Conservation (phyloP, 2,113 vertebrate genomes). For the Aythya baeri region DNA sequence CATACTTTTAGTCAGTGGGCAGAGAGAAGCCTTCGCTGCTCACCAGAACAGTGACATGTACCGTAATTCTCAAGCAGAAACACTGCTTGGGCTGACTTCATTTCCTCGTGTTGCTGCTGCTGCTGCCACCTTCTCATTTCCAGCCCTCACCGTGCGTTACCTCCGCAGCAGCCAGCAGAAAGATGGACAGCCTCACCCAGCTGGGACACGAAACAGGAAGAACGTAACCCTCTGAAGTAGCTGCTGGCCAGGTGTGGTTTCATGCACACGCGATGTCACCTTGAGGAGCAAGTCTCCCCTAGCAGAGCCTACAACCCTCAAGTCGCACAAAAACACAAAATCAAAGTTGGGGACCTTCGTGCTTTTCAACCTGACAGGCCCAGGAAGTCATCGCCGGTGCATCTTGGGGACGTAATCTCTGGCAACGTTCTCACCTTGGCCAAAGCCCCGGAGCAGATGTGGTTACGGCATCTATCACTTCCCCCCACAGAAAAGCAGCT, state of each 20-base stretch:
- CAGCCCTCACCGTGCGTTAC: background rate
- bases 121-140: background rate
- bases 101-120: background rate
- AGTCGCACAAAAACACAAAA: background rate
- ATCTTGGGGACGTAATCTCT: background rate
- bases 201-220: background rate
- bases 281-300: background rate
- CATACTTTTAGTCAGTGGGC: background rate
- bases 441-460: slow-evolving; percentile 18
- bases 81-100: background rate
- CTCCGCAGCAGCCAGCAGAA: background rate
- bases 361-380: background rate
- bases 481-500: slow-evolving; percentile 20
- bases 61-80: fast-evolving
- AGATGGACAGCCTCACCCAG: background rate
- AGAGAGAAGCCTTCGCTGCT: background rate
- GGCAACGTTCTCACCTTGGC: background rate
- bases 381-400: background rate
- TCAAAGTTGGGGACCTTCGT: background rate
- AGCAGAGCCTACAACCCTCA: background rate
- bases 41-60: background rate
- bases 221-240: background rate
- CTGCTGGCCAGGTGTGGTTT: background rate
- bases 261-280: background rate
- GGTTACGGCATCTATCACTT: slow-evolving; percentile 19